Conservation (phyloP, 2,888 invertebrate species). For the Danaus chrysippus region DNA sequence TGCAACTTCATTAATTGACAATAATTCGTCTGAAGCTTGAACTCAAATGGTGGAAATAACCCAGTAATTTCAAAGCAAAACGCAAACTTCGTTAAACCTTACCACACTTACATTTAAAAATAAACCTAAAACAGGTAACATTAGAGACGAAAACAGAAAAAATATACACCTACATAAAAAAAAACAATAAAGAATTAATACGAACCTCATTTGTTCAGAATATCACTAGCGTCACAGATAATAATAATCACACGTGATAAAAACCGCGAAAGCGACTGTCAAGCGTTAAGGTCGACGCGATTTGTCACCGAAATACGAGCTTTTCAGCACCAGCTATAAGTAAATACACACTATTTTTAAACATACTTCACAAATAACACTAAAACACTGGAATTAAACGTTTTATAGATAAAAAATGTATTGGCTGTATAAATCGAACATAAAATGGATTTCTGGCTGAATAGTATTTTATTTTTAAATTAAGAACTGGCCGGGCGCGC, state of each 20-base stretch:
- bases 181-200: background rate
- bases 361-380: conserved; percentile 43
- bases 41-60: no score
- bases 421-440: conserved; percentile 20
- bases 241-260: conserved; percentile 30
- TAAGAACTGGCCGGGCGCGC: conserved; percentile 60
- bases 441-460: conserved; percentile 36
- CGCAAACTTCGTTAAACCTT: background rate
- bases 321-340: conserved; percentile 41
- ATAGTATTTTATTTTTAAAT: conserved; percentile 67
- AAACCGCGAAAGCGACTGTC: conserved; percentile 36
- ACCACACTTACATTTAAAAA: conserved; percentile 4
- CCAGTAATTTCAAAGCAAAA: no score
- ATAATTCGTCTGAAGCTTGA: no score
- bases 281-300: conserved; percentile 38
- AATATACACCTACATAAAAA: background rate
- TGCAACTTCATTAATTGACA: no score
- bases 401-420: conserved; percentile 14
- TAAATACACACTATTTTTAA: conserved; percentile 54
- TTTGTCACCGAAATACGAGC: conserved; percentile 62
- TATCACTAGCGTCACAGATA: conserved; percentile 28
- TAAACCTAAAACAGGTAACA: background rate
- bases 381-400: conserved; percentile 18
- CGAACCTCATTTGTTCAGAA: conserved; percentile 24
- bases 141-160: background rate